Base-by-base conservation (phyloP, 64 coral and sea anemone species). In the Hydrozoanthus tunicans region DNA sequence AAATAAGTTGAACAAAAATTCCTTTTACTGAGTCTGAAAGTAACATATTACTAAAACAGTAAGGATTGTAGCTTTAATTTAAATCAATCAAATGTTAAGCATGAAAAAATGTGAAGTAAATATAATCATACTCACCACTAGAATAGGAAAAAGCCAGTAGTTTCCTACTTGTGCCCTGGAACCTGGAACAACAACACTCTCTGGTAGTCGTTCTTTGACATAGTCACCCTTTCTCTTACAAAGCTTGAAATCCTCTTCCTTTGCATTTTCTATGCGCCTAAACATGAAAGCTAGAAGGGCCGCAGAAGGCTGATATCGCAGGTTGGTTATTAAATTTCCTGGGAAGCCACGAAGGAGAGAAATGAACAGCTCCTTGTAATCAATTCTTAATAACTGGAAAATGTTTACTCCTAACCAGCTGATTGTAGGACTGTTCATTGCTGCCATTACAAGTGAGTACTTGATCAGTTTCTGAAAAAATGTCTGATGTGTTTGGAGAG, bases 131-230 rank as follows among this genome's bases (percentile, higher is more conserved):
- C 96, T 90, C 62, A 98, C 96, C 81, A 98, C 96, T 24, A 98
- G 52, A 15, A 98, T 72, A 5, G 96, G 96, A 64, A 98, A 98
- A 58, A 98, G 60, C 96, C 96, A 98, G 60, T 98, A 98, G 59
- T 91, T 98, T 20, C 67, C 76, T 5, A 79, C 73, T 69, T 93
- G 82, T 79, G 96, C 84, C 15, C 91, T 95, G 27, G 43, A 76
- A 4, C 96, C 96, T 86, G 96, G 96, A 51, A 98, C 78, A 62
- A 98, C 93, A 4, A 98, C 90, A 90, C 89, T 90, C 11, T 80
- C 84, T 25, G 91, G 94, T 17, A 98, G 61, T 84, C 81, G 91
- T 0, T 77, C 63, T 20, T 79, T 90, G 6, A 98, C 94, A 92
- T 95, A 95, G 58, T 98, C 96, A 67, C 96, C 96, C 64, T 98